Conservation (phyloP, 2,888 invertebrate genomes). For the Brachypterus glaber region DNA sequence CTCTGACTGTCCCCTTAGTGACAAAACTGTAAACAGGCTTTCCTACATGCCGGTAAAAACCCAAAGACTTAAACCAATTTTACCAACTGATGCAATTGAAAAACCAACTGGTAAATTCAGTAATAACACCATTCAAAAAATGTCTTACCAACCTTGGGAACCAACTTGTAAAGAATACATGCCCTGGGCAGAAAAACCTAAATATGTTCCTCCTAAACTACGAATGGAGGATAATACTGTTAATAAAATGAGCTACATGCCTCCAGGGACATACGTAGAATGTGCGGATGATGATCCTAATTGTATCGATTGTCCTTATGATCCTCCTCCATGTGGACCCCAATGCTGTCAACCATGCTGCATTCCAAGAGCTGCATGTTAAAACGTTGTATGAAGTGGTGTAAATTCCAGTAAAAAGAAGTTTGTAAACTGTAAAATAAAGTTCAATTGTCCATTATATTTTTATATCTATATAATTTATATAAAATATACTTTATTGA, state of each 20-base stretch:
- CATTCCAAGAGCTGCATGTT: constrained; percentile 38
- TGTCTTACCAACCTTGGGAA: constrained; percentile 44
- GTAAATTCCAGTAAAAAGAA: too few relatives aligned
- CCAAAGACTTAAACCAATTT: constrained; percentile 31
- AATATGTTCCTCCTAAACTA: constrained; percentile 38
- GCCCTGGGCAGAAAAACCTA: constrained; percentile 39
- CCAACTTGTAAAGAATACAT: constrained; percentile 35
- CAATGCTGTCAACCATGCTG: constrained; percentile 34
- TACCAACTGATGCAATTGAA: constrained; percentile 30
- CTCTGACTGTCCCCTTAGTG: constrained; percentile 39
- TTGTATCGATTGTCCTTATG: constrained; percentile 40
- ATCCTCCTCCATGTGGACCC: constrained; percentile 23
- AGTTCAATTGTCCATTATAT: too few relatives aligned
- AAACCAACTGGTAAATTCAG: constrained; percentile 33
- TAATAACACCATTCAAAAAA: constrained; percentile 35
- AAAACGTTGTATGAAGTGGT: too few relatives aligned
- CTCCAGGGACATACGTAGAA: constrained; percentile 50
- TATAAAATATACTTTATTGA: too few relatives aligned
- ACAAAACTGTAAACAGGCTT: constrained; percentile 49
- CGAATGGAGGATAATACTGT: constrained; percentile 50
- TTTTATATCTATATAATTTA: too few relatives aligned
- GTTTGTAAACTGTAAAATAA: too few relatives aligned
- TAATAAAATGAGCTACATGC: constrained; percentile 51
- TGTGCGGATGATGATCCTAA: constrained; percentile 47
- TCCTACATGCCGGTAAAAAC: constrained; percentile 44